These are phyloP conservation scores for Leptinotarsa tumamoca DNA, from an alignment of 2,888 invertebrate genomes.

Conservation along the genomic window DNA sequence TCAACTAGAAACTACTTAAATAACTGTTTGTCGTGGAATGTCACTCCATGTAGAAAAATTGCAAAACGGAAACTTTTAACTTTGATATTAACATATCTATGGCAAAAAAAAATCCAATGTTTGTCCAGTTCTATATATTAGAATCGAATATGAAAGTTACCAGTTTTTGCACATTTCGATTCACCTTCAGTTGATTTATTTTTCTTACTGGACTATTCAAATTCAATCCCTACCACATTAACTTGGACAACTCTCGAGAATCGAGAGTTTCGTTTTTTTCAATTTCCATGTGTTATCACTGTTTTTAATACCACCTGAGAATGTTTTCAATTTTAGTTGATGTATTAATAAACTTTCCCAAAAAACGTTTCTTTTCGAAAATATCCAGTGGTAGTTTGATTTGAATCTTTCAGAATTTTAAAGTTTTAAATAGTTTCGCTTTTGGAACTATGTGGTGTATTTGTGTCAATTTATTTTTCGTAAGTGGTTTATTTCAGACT, in stretches of 20 bases:
- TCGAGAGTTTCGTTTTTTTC: no score
- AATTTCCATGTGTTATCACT: neutral
- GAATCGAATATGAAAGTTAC: constrained; percentile 27
- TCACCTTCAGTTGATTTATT: constrained; percentile 14
- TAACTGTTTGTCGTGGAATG: no score
- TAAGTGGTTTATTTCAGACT: constrained; percentile 16
- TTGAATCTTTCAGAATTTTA: neutral
- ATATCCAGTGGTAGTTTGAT: neutral
- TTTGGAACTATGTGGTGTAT: neutral
- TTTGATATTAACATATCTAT: no score
- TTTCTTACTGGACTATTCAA: constrained; percentile 14
- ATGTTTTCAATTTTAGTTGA: no score
- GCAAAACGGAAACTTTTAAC: no score
- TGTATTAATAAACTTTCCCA: neutral
- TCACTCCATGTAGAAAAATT: no score
- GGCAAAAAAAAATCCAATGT: neutral
- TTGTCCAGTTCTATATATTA: neutral
- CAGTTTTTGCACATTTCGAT: constrained; percentile 22
- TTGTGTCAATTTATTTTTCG: constrained; percentile 8
- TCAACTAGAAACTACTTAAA: no score
- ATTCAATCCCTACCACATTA: neutral
- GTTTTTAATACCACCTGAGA: neutral
- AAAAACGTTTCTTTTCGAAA: neutral
- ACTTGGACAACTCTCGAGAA: no score
- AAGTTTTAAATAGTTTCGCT: neutral